These are phyloP conservation scores for Crossaster papposus DNA, from an alignment of 53 echinoderm and acorn worm genomes.

Conservation along the genomic window DNA sequence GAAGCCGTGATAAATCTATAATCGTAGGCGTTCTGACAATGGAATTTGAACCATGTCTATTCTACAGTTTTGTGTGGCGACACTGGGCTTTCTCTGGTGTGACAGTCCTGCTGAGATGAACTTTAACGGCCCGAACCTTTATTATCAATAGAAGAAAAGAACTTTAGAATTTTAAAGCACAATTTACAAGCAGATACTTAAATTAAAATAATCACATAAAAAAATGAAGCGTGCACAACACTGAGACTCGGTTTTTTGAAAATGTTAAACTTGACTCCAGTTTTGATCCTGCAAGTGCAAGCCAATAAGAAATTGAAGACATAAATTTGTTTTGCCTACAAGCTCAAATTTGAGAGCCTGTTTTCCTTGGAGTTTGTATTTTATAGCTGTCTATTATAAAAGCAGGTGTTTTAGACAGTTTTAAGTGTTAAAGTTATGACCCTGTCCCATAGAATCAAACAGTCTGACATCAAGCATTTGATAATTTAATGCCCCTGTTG, in stretches of 20 bases:
- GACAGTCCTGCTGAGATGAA: not conserved
- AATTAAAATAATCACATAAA: no score
- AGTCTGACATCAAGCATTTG: not conserved
- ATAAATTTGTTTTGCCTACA: not conserved
- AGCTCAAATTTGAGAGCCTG: not conserved
- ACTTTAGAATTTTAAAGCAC: not conserved
- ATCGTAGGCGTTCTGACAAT: slow-evolving; percentile 29
- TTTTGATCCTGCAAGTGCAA: no score
- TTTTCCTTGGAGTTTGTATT: not conserved
- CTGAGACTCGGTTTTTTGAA: no score
- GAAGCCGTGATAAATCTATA: slow-evolving; percentile 33
- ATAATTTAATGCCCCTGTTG: slow-evolving; percentile 3
- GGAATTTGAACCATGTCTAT: slow-evolving; percentile 3
- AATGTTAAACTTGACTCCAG: no score
- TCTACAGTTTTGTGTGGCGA: not conserved
- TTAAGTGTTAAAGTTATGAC: slow-evolving; percentile 14
- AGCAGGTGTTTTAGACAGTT: slow-evolving; percentile 17
- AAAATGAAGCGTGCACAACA: no score
- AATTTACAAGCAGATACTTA: not conserved
- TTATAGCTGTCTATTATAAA: not conserved
- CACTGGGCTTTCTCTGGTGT: not conserved
- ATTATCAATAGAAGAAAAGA: not conserved
- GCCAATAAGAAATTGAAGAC: no score
- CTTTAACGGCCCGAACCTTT: not conserved
- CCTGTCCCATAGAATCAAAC: not conserved